Evolutionary conservation across 2,797 vertebrate species (phyloP).

Genomic region (Pipistrellus kuhlii): DNA sequence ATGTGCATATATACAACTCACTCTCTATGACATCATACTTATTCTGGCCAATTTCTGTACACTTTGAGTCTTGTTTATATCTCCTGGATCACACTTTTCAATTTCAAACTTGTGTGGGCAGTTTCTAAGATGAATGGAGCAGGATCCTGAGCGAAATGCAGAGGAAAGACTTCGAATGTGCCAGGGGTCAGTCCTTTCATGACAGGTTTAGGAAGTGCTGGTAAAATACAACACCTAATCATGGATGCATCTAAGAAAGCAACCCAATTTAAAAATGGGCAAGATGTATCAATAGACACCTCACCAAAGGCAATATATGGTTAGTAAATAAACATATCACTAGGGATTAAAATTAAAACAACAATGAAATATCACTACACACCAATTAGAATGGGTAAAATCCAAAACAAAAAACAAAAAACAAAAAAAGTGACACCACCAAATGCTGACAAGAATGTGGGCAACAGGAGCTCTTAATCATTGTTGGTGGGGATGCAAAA

Average conservation of each 20-base stretch:
- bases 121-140: background rate
- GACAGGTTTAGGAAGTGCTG: background rate
- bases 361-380: background rate
- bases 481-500: background rate
- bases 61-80: background rate
- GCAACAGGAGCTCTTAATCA: background rate
- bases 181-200: background rate
- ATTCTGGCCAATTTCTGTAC: conserved; percentile 9
- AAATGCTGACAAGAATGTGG: background rate
- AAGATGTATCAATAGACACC: background rate
- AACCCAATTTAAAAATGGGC: background rate
- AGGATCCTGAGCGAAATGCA: background rate
- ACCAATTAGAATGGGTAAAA: background rate
- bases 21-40: background rate
- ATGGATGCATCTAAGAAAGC: background rate
- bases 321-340: background rate
- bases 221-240: background rate
- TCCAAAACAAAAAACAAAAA: background rate
- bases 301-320: background rate
- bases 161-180: background rate
- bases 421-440: background rate
- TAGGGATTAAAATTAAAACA: background rate
- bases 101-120: background rate
- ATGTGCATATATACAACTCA: background rate
- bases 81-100: background rate